Conservation (phyloP, 2,113 vertebrate species). For the Naja naja region DNA sequence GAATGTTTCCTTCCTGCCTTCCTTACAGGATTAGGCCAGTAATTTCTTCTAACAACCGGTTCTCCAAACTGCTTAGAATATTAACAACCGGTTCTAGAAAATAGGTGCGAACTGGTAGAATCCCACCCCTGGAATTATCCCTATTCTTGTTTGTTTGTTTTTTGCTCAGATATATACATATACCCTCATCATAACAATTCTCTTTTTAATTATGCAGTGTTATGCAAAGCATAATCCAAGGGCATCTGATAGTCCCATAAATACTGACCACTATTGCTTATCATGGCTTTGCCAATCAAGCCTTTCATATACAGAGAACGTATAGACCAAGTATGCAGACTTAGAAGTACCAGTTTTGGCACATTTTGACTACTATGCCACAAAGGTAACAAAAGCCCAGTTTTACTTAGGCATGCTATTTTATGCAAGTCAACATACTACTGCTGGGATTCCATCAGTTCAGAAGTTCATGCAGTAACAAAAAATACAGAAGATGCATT, state of each 20-base stretch:
- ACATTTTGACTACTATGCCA: not conserved
- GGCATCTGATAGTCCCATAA: not conserved
- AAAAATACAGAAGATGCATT: not conserved
- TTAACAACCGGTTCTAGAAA: too few species aligned
- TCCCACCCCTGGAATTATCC: too few species aligned
- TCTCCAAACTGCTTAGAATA: too few species aligned
- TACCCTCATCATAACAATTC: not conserved
- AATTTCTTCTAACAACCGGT: too few species aligned
- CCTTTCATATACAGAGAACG: not conserved
- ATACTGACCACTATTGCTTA: not conserved
- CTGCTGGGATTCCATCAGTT: not conserved
- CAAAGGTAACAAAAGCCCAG: not conserved
- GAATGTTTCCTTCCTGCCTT: too few species aligned
- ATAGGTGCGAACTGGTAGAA: too few species aligned
- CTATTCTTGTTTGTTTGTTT: not conserved
- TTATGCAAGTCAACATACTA: not conserved
- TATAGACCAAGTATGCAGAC: not conserved
- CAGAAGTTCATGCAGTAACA: not conserved
- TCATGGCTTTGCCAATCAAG: not conserved
- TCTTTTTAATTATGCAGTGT: not conserved
- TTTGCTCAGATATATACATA: not conserved
- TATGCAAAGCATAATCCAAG: not conserved
- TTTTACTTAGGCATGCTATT: not conserved
- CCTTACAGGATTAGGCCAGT: too few species aligned
- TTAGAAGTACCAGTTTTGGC: not conserved